A percentile compares a stretch with the other conserved stretches of the same genome.
These are phyloP conservation scores for Andricus grossulariae DNA, from an alignment of 1,140 invertebrate genomes.

Conservation along the genomic window DNA sequence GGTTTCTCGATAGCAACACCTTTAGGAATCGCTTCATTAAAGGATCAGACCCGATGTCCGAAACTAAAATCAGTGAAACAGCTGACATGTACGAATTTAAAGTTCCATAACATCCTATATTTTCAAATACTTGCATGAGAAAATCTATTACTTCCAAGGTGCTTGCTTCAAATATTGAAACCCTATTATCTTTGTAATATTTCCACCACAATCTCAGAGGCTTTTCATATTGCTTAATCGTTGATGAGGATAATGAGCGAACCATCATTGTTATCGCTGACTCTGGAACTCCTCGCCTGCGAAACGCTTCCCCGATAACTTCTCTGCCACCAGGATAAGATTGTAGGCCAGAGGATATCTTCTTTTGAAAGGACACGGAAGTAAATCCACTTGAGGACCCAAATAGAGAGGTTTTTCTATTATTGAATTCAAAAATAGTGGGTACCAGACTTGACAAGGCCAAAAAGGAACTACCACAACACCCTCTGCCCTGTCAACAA, in stretches of 20 bases:
- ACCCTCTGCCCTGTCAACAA: slow-evolving; percentile 53
- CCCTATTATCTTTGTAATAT: slow-evolving; percentile 38
- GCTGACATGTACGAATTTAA: slow-evolving; percentile 52
- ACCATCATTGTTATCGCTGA: slow-evolving; percentile 47
- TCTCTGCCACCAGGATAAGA: slow-evolving; percentile 49
- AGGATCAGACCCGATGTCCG: no score
- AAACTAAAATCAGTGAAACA: no score
- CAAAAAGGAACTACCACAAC: slow-evolving; percentile 51
- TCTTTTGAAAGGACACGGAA: no score
- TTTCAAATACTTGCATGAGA: slow-evolving; percentile 41
- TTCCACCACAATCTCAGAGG: no score
- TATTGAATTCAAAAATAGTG: slow-evolving; percentile 38
- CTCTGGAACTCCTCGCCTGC: background rate
- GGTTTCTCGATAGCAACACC: slow-evolving; percentile 49
- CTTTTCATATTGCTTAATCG: no score
- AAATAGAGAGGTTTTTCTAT: background rate
- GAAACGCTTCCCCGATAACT: slow-evolving; percentile 40
- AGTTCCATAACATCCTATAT: slow-evolving; percentile 52
- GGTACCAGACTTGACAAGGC: slow-evolving; percentile 42
- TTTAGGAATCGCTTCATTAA: slow-evolving; percentile 51
- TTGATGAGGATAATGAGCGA: slow-evolving; percentile 54
- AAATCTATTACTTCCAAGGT: no score
- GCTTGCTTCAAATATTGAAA: slow-evolving; percentile 34
- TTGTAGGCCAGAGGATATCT: no score
- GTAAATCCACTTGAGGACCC: no score